Conservation (phyloP, 2,797 vertebrate genomes). For the Tauraco hartlaubi region DNA sequence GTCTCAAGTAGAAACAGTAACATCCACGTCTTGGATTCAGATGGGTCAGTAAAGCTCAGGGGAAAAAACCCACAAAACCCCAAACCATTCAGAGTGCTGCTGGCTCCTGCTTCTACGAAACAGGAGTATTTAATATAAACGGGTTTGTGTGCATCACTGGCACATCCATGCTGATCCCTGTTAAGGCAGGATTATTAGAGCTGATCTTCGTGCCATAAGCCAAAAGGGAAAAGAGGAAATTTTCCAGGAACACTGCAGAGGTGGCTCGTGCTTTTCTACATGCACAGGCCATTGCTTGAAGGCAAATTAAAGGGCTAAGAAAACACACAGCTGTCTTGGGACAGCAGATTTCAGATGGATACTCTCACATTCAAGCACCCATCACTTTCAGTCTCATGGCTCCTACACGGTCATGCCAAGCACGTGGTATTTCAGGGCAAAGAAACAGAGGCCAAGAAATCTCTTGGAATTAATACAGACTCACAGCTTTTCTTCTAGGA, state of each 20-base stretch:
- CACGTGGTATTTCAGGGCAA: not conserved
- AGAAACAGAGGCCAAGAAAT: not conserved
- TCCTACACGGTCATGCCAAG: rapidly evolving
- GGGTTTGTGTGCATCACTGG: not conserved
- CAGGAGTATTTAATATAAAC: not conserved
- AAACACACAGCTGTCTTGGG: not conserved
- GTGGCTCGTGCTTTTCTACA: not conserved
- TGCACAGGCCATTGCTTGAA: not conserved
- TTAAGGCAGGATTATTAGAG: not conserved
- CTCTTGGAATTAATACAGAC: not conserved
- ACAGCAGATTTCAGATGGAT: not conserved
- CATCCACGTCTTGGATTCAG: not conserved
- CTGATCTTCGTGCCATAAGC: not conserved
- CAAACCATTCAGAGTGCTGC: not conserved
- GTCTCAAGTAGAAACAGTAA: not conserved
- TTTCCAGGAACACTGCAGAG: not conserved
- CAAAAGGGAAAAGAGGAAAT: not conserved
- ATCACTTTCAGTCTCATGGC: not conserved
- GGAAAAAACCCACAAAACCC: not conserved
- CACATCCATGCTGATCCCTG: not conserved
- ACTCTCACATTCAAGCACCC: not conserved
- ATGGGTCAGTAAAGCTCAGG: not conserved
- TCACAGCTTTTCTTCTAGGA: not conserved
- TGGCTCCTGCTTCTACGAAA: not conserved
- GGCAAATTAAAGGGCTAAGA: not conserved